Conservation (phyloP, 2,113 vertebrate genomes). For the Leucosticte australis region DNA sequence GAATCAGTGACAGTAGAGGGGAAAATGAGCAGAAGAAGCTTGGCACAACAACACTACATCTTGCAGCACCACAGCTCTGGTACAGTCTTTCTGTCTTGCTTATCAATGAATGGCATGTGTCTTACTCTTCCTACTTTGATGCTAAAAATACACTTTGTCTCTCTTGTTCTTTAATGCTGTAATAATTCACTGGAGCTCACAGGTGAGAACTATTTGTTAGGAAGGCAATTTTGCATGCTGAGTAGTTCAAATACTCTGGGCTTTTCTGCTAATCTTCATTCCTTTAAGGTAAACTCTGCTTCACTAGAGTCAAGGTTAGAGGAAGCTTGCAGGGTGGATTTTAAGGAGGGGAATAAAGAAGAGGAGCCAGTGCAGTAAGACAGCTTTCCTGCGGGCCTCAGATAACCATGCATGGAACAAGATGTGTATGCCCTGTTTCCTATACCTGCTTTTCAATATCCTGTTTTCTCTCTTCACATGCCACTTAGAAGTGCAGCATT, state of each 20-base stretch:
- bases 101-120: background rate
- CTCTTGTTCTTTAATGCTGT: background rate
- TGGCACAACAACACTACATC: background rate
- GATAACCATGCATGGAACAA: background rate
- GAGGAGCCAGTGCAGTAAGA: background rate
- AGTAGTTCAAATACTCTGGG: background rate
- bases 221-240: background rate
- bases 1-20: background rate
- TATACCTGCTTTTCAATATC: background rate
- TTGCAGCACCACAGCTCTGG: background rate
- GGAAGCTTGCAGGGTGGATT: background rate
- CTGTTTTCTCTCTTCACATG: background rate
- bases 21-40: background rate
- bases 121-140: background rate
- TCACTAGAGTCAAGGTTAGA: background rate
- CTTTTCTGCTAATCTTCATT: background rate
- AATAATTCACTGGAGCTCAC: conserved; percentile 1
- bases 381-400: background rate
- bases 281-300: background rate
- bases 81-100: background rate
- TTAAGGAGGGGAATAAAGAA: background rate
- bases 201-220: background rate
- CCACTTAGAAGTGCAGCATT: background rate
- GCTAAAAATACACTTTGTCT: conserved; percentile 16
- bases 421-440: background rate